Evolutionary conservation across 2,797 vertebrate species (phyloP).

Genomic region (Macropus fuliginosus): DNA sequence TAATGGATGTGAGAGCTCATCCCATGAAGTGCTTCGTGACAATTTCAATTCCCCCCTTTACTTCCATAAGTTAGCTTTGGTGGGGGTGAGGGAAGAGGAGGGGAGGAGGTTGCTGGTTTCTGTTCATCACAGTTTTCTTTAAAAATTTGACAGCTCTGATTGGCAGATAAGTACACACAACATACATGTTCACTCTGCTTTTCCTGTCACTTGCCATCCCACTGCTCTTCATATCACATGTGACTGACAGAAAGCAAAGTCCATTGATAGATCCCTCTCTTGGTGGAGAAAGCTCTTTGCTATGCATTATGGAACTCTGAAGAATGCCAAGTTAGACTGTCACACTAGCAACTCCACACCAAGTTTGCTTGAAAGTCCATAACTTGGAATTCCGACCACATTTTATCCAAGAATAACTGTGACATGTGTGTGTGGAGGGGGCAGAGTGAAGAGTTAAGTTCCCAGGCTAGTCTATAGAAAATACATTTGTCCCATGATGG

Average conservation of each 20-base stretch:
- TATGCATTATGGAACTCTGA: neutral
- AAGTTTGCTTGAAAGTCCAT: neutral
- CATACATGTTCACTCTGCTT: constrained; percentile 1
- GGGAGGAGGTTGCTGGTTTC: neutral
- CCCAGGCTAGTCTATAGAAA: neutral
- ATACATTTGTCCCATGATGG: neutral
- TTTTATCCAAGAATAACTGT: constrained; percentile 40
- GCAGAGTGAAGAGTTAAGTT: neutral
- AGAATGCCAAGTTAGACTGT: neutral
- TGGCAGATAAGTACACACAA: neutral
- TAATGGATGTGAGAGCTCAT: neutral
- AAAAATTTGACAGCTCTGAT: neutral
- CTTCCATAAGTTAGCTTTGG: neutral
- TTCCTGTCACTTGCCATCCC: neutral
- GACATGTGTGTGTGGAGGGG: no score
- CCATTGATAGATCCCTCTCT: neutral
- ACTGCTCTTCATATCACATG: neutral
- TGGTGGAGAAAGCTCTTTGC: neutral
- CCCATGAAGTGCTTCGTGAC: neutral
- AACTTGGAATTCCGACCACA: neutral
- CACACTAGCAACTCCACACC: neutral
- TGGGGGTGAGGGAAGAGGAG: neutral
- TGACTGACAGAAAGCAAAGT: constrained; percentile 1
- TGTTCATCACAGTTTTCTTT: neutral
- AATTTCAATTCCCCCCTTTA: neutral